Percentiles rank a stretch among this genome's conserved stretches.
Evolutionary conservation across 2,888 invertebrate genomes (phyloP).

Genomic region (Drosophila quinaria): DNA sequence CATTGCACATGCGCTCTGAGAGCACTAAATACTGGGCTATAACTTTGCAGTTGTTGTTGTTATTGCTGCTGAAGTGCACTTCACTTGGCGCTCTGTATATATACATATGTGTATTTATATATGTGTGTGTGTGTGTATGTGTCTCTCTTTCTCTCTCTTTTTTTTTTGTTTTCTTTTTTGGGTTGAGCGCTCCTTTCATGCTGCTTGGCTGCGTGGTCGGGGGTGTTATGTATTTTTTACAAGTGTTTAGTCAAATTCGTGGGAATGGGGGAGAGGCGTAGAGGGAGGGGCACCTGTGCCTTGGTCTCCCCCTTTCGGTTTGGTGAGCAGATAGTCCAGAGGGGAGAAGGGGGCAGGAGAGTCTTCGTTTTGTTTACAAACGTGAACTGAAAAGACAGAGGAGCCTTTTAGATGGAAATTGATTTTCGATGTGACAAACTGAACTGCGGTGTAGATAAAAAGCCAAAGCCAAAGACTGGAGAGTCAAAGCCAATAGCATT

Average conservation of each 20-base stretch:
- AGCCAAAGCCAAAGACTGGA: conserved; percentile 3
- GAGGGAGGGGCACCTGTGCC: conserved; percentile 7
- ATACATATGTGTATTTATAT: conserved; percentile 6
- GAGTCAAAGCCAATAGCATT: too few species aligned
- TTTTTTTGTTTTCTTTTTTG: conserved; percentile 31
- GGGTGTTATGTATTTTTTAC: conserved; percentile 81
- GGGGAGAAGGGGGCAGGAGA: background rate
- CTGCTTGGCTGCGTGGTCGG: conserved; percentile 56
- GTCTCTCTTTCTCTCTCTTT: conserved; percentile 39
- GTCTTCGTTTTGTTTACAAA: conserved; percentile 74
- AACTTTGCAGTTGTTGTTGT: conserved; percentile 37
- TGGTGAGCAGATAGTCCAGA: background rate
- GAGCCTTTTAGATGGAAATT: conserved; percentile 72
- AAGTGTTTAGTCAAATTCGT: conserved; percentile 80
- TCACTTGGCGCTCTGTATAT: conserved; percentile 59
- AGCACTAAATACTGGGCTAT: conserved; percentile 67
- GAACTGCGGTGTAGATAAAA: conserved; percentile 51
- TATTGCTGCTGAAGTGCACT: conserved; percentile 66
- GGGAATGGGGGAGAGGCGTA: background rate
- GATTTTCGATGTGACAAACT: conserved; percentile 72
- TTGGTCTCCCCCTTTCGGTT: conserved; percentile 5
- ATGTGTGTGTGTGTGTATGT: background rate
- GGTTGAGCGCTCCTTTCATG: conserved; percentile 62
- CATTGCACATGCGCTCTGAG: conserved; percentile 61
- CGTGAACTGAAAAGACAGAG: conserved; percentile 52